Base-by-base conservation (phyloP, 2,888 invertebrate genomes). In the Cheilosia grossa region DNA sequence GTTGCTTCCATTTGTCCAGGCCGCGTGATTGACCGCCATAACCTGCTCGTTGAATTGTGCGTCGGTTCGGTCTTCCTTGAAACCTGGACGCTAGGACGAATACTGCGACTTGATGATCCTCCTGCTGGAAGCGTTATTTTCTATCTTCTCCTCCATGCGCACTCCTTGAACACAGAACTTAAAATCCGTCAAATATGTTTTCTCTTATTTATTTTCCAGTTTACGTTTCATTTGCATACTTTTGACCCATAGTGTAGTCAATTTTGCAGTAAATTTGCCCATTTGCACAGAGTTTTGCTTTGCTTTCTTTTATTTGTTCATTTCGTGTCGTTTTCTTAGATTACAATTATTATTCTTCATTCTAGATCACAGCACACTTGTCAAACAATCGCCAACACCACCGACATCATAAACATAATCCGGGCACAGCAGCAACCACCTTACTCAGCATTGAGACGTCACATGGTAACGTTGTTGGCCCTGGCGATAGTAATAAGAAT, bases 301-400 rank as follows among this genome's bases (percentile, higher is more conserved):
- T 30, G 30, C 30, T 30, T 30, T 7, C 30, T 7, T 30, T 30
- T 30, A 30, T 30, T 30, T 40, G 7, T 30, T 53, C 40, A 5
- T 24, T 64, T 56, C 19, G 6, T 24, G 10, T 24, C 13, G 5
- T 37, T 58, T 61, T 72, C 13, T 66, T 30, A 17, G 9, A 49
- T 44, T 63, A 33, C 10, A 42, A 19, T 40, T 54, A n/a, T 63
- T 21, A 19, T n/a, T 33, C 47, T 47, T 66, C 13, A 13, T 37
- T 74, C 17, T 40, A 85, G 85, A 81, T 75, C 70, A 51, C 44
- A 42, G 64, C 80, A 66, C 63, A 77, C 58, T 72, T 81, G 64
- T 82, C 67, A 78, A 82, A 77, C 30, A 83, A 72, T 59, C 79
- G 82, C 40, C 81, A 73, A 33, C 72, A 83, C n/a, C 79, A 67